These are phyloP conservation scores for Plusia festucae DNA, from an alignment of 2,888 invertebrate species.

Conservation along the genomic window DNA sequence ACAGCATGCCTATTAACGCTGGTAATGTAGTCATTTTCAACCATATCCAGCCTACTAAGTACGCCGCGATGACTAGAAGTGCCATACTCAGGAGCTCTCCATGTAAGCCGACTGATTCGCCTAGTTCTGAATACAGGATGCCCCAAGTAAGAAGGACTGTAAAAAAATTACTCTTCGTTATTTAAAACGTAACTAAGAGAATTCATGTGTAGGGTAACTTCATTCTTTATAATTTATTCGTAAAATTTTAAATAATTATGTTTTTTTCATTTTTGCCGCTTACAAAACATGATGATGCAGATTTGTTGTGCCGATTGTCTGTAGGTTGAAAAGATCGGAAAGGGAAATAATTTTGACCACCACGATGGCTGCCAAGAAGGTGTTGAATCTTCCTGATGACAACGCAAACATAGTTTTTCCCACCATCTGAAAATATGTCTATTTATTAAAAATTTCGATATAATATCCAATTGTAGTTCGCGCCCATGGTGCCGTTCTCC, in stretches of 20 bases:
- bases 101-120: slow-evolving; percentile 90
- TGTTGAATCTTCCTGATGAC: slow-evolving; percentile 88
- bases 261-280: slow-evolving; percentile 62
- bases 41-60: slow-evolving; percentile 92
- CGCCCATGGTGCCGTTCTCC: too few species aligned
- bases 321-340: slow-evolving; percentile 92
- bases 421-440: slow-evolving; percentile 85
- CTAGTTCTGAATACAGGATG: slow-evolving; percentile 91
- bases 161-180: too few species aligned
- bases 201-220: too few species aligned
- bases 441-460: too few species aligned
- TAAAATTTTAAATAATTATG: too few species aligned
- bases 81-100: slow-evolving; percentile 92
- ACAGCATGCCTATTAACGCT: slow-evolving; percentile 93
- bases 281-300: slow-evolving; percentile 82
- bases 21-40: slow-evolving; percentile 92
- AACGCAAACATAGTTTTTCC: slow-evolving; percentile 91
- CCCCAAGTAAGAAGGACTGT: slow-evolving; percentile 92
- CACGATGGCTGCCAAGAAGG: slow-evolving; percentile 92
- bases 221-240: too few species aligned
- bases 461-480: too few species aligned
- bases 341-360: slow-evolving; percentile 92
- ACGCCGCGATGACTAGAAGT: slow-evolving; percentile 91
- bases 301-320: slow-evolving; percentile 84
- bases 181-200: too few species aligned